Evolutionary conservation across 2,113 vertebrate genomes (phyloP).

Genomic region (Acinonyx jubatus): DNA sequence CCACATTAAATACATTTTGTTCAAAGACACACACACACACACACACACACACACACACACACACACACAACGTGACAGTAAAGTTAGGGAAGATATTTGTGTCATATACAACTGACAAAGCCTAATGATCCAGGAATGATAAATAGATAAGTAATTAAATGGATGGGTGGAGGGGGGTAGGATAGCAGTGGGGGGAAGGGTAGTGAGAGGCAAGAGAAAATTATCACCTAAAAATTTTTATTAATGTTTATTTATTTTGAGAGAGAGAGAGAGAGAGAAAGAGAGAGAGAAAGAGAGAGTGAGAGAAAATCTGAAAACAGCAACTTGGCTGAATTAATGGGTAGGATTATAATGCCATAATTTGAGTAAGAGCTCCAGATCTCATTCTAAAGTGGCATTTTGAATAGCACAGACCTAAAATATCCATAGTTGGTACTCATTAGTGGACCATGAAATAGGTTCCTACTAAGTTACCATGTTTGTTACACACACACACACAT

Average conservation of each 20-base stretch:
- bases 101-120: not conserved
- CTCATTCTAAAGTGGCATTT: not conserved
- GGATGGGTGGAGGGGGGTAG: not conserved
- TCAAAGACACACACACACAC: not conserved
- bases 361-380: not conserved
- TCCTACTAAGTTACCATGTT: not conserved
- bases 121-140: not conserved
- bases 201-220: not conserved
- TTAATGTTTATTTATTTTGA: too few relatives aligned
- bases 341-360: not conserved
- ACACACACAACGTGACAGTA: not conserved
- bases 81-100: not conserved
- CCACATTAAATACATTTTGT: not conserved
- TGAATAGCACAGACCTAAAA: not conserved
- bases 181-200: not conserved
- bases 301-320: not conserved
- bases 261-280: too few relatives aligned
- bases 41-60: too few relatives aligned
- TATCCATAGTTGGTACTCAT: not conserved
- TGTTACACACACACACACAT: not conserved
- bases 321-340: not conserved
- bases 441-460: not conserved
- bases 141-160: not conserved
- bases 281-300: too few relatives aligned
- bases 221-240: not conserved